Evolutionary conservation across 2,797 vertebrate genomes (phyloP), one percentile per base, ranked within the genome.

Genomic region (Sebastes hubbsi): DNA sequence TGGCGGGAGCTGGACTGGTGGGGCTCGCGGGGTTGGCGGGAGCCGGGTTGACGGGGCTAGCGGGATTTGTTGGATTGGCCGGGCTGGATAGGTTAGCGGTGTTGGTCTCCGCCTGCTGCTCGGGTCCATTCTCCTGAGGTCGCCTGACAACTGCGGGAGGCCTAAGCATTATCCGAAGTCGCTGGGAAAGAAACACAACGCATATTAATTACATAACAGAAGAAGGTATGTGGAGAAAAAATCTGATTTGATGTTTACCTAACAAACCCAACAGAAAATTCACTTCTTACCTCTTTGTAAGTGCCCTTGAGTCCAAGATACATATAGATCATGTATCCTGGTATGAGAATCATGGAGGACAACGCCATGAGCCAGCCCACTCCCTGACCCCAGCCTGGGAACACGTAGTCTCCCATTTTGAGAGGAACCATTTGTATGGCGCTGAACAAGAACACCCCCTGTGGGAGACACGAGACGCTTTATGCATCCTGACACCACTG

Each of bases 281-380:
- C 30, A n/a, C 4, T 66, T 72, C 75, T 92, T 95, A 99, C 98
- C 98, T 99, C 97, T 94, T 99, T 99, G 93, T 97, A 97, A 70
- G 97, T 98, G 61, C 97, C 97, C 95, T 99, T 99, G 86, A 99
- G 95, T 77, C 96, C 97, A 2, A 99, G 94, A 86, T 97, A 99
- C 97, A 99, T 96, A 84, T 99, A 99, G n/a, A 95, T 94, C 98
- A 99, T 99, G 90, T 99, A 99, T 70, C 98, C 98, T 1, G 98
- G 98, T 69, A 99, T 99, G 94, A 99, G 97, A 86, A 99, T 80
- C 98, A 99, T 99, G 80, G 98, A 99, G 88, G 98, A 99, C 68
- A 98, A 78, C 16, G 98, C 98, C 98, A 99, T 99, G 94, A 98
- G 97, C 98, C 98, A 99, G 86, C 98, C 98, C 55, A 99, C 98